Conservation (phyloP, 2,888 invertebrate species). For the Caenorhabditis japonica region DNA sequence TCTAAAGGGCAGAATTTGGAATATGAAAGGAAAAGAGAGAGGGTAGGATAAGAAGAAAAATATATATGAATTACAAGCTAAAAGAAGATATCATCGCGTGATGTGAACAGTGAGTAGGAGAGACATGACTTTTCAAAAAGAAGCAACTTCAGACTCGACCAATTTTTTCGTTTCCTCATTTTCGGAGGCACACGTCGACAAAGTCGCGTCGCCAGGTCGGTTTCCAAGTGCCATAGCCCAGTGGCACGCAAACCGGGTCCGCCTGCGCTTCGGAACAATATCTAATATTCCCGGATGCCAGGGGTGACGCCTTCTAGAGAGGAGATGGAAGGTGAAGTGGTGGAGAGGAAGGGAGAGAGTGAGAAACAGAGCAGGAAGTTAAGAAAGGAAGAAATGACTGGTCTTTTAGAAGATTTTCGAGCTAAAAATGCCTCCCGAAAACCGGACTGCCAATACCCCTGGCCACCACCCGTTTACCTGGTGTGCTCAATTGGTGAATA, state of each 20-base stretch:
- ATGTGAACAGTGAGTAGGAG: slow-evolving; percentile 17
- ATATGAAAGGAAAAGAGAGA: not conserved
- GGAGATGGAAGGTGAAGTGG: no score
- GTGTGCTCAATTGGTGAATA: slow-evolving; percentile 5
- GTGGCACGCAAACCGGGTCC: slow-evolving; percentile 17
- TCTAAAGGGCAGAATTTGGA: slow-evolving; percentile 1
- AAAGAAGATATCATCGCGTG: slow-evolving; percentile 29
- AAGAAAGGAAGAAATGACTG: no score
- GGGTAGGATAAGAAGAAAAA: not conserved
- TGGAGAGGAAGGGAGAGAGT: slow-evolving; percentile 4
- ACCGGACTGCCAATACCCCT: no score
- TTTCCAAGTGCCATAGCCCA: slow-evolving; percentile 7
- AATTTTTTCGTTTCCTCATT: slow-evolving; percentile 15
- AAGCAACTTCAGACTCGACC: not conserved
- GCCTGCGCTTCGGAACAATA: slow-evolving; percentile 27
- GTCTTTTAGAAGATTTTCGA: no score
- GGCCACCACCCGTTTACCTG: slow-evolving; percentile 6
- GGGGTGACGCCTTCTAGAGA: no score
- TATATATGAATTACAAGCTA: not conserved
- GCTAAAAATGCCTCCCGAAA: no score
- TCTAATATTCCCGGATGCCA: slow-evolving; percentile 31
- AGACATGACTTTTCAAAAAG: slow-evolving; percentile 17
- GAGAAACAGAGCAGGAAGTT: no score
- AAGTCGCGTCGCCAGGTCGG: slow-evolving; percentile 29
- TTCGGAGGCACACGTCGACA: not conserved